Evolutionary conservation across 2,113 vertebrate species (phyloP).

Genomic region (Phyllopteryx taeniolatus): DNA sequence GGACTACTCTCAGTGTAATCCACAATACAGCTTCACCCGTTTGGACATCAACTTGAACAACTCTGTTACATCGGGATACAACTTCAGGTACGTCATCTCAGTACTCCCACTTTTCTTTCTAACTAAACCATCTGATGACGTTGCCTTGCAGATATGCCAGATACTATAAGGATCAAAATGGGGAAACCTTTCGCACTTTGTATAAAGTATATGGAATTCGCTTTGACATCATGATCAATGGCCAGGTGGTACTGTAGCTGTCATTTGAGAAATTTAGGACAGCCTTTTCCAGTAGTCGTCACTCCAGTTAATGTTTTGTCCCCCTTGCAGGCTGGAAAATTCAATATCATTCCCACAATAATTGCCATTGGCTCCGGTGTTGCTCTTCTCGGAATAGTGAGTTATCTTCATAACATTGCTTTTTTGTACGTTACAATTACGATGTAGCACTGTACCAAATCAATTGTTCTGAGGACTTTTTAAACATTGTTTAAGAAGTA

Average conservation of each 20-base stretch:
- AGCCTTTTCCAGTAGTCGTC: background rate
- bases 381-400: slow-evolving; percentile 88
- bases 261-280: background rate
- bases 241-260: slow-evolving; percentile 75
- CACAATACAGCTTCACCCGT: slow-evolving; percentile 86
- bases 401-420: slow-evolving; percentile 54
- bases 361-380: slow-evolving; percentile 90
- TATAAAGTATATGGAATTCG: slow-evolving; percentile 94
- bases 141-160: slow-evolving; percentile 79
- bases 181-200: slow-evolving; percentile 80
- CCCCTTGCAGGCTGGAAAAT: slow-evolving; percentile 86
- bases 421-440: background rate
- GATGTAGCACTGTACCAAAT: too few species aligned
- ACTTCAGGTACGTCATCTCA: slow-evolving; percentile 82
- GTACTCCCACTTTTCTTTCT: background rate
- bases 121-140: background rate
- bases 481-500: background rate
- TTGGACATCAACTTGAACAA: slow-evolving; percentile 79
- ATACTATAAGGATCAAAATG: slow-evolving; percentile 80
- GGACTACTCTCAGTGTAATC: slow-evolving; percentile 81
- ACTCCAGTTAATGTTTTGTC: slow-evolving; percentile 33
- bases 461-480: background rate
- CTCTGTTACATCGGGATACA: slow-evolving; percentile 85
- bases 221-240: slow-evolving; percentile 92
- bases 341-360: slow-evolving; percentile 89